phyloP scores from a whole-genome alignment of 2,113 vertebrate genomes.

The Barbus barbus region DNA sequence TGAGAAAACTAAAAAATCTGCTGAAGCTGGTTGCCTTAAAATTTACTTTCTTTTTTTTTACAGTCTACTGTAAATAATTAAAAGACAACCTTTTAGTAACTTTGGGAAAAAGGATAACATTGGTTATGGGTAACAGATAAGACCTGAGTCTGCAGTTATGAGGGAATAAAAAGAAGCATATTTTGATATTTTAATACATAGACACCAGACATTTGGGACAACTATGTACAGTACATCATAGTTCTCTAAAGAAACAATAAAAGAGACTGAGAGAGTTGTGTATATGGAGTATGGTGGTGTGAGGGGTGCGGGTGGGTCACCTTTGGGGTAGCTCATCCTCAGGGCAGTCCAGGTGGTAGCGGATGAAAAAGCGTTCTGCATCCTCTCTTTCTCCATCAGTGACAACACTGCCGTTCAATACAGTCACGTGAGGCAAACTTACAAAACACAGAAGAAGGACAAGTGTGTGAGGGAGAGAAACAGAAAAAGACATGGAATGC shows the following conservation, averaged over 20 bases:
- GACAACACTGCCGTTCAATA: conserved; percentile 90
- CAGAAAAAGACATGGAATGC: neutral
- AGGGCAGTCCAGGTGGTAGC: conserved; percentile 85
- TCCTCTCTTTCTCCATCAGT: conserved; percentile 88
- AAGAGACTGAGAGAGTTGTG: neutral
- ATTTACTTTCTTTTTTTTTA: too few species aligned
- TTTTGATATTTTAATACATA: neutral
- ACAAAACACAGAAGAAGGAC: conserved; percentile 27
- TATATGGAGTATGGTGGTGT: neutral
- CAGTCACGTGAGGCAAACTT: conserved; percentile 86
- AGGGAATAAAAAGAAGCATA: neutral
- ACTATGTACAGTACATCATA: neutral
- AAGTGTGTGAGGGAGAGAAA: neutral
- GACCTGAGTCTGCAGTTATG: neutral
- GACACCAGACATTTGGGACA: neutral
- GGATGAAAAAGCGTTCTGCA: conserved; percentile 94
- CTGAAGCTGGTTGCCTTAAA: too few species aligned
- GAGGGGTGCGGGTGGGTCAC: conserved; percentile 62
- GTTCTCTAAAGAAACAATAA: neutral
- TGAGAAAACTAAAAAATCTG: too few species aligned
- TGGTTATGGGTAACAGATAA: neutral
- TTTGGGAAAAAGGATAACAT: neutral
- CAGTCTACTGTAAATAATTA: neutral
- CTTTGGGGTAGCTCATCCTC: conserved; percentile 87
- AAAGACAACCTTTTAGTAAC: neutral